Percentiles rank a stretch among this genome's conserved stretches.
Conservation (phyloP, 2,888 invertebrate species). For the Drosophila anceps region DNA sequence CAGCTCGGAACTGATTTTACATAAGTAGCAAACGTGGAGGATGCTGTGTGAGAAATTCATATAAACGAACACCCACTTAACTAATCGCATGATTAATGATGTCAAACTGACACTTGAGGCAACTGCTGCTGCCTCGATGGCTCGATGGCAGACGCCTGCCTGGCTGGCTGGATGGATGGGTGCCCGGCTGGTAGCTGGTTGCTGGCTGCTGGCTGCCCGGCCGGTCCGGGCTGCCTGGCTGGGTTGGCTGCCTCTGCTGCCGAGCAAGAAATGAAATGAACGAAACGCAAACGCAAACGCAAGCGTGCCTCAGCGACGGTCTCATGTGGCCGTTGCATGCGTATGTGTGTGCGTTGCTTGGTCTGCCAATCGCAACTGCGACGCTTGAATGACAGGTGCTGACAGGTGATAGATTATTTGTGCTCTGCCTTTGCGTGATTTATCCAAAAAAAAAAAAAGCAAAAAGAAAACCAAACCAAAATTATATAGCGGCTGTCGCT, state of each 20-base stretch:
- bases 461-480: conserved; percentile 27
- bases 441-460: conserved; percentile 61
- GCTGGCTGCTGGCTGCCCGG: conserved; percentile 33
- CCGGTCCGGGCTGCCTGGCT: conserved; percentile 28
- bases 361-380: conserved; percentile 82
- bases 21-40: conserved; percentile 52
- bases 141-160: conserved; percentile 42
- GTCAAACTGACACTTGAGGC: conserved; percentile 79
- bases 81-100: conserved; percentile 85
- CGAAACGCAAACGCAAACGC: conserved; percentile 20
- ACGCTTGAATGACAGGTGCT: conserved; percentile 85
- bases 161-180: conserved; percentile 39
- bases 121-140: conserved; percentile 20
- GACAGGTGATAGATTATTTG: conserved; percentile 85
- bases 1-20: conserved; percentile 81
- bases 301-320: conserved; percentile 23
- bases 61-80: conserved; percentile 80
- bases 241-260: conserved; percentile 36
- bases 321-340: conserved; percentile 31
- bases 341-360: conserved; percentile 16
- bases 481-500: conserved; percentile 52
- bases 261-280: conserved; percentile 36
- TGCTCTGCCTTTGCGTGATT: conserved; percentile 72
- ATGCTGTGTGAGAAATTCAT: conserved; percentile 33
- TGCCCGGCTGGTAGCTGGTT: conserved; percentile 8